Evolutionary conservation across 2,888 invertebrate genomes (phyloP).

Genomic region (Cephalotes varians): DNA sequence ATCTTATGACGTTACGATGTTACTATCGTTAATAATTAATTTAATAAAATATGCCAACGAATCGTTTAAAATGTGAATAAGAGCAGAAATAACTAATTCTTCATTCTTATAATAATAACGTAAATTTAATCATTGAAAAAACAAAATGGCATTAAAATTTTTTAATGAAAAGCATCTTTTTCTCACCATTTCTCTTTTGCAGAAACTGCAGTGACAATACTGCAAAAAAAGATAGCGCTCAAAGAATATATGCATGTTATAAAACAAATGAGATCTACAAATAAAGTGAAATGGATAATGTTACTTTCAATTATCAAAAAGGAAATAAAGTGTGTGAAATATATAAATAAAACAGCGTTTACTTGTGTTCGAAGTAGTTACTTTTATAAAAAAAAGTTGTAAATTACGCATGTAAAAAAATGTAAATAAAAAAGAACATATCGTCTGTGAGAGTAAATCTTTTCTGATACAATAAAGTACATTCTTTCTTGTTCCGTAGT

Average conservation of each 20-base stretch:
- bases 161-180: neutral
- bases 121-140: too few relatives aligned
- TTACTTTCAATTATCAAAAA: conserved; percentile 12
- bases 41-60: neutral
- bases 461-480: neutral
- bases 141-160: neutral
- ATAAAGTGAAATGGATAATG: neutral
- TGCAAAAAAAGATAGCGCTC: neutral
- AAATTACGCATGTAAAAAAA: neutral
- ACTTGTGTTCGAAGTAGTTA: neutral
- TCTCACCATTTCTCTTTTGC: neutral
- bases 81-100: neutral
- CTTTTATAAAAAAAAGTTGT: neutral
- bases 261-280: neutral
- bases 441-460: neutral
- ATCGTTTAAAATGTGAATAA: neutral
- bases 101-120: neutral
- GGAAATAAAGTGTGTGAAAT: neutral
- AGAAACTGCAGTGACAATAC: neutral
- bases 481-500: neutral
- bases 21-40: neutral
- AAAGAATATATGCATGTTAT: too few relatives aligned
- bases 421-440: neutral
- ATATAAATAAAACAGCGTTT: conserved; percentile 8
- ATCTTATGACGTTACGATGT: neutral